Evolutionary conservation across 2,888 invertebrate genomes (phyloP).

Genomic region (Pristionchus exspectatus): DNA sequence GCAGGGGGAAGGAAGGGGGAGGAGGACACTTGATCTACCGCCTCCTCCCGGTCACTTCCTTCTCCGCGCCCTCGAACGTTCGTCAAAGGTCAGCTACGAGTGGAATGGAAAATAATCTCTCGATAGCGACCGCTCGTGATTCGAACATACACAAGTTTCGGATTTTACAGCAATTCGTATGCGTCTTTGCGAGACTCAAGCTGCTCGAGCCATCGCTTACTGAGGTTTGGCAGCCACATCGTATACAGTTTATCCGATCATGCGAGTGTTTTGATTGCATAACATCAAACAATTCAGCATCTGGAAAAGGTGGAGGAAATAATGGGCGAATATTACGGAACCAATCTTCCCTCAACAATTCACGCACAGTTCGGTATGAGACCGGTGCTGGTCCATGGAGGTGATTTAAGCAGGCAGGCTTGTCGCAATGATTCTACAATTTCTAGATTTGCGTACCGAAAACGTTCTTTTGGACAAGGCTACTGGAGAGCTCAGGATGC

Average conservation of each 20-base stretch:
- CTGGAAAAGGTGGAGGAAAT: neutral
- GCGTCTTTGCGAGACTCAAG: neutral
- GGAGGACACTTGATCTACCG: no score
- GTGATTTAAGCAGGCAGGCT: neutral
- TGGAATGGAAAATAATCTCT: no score
- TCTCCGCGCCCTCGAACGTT: no score
- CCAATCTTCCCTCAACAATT: neutral
- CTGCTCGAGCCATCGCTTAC: neutral
- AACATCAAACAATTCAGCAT: neutral
- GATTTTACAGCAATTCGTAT: neutral
- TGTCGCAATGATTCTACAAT: no score
- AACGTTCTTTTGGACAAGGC: neutral
- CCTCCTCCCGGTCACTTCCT: no score
- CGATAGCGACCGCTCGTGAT: no score
- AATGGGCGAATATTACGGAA: neutral
- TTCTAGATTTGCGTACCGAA: neutral
- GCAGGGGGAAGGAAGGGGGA: no score
- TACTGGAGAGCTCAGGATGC: neutral
- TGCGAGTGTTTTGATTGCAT: no score
- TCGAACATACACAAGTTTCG: no score
- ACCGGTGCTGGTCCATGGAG: constrained; percentile 9
- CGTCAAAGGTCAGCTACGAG: no score
- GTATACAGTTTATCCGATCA: no score
- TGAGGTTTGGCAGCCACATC: neutral
- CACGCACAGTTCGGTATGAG: neutral